Conservation (phyloP, 1,140 invertebrate species). For the Copidosoma floridanum region DNA sequence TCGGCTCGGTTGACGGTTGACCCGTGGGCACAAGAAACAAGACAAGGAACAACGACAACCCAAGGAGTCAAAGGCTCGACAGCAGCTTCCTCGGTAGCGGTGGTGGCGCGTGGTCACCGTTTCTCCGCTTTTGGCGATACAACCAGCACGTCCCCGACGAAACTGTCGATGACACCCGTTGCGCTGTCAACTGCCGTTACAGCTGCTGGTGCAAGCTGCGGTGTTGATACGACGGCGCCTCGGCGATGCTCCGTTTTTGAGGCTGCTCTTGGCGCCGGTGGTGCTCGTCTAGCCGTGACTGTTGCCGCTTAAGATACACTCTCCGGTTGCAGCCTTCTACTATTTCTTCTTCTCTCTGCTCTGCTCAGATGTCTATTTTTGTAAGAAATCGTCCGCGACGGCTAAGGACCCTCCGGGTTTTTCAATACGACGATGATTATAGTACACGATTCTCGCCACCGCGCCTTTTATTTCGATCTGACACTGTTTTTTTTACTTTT, state of each 20-base stretch:
- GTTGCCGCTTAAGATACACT: background rate
- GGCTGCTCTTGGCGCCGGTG: background rate
- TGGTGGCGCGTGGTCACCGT: constrained; percentile 21
- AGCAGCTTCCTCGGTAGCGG: background rate
- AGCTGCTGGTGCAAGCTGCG: background rate
- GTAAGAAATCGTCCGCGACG: background rate
- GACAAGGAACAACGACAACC: background rate
- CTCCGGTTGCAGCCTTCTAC: too few species aligned
- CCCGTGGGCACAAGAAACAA: too few species aligned
- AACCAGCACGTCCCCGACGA: background rate
- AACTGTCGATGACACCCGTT: background rate
- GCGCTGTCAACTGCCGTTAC: constrained; percentile 8
- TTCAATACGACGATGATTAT: too few species aligned
- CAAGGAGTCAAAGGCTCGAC: background rate
- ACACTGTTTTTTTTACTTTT: too few species aligned
- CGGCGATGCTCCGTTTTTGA: constrained; percentile 18
- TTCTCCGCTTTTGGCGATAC: background rate
- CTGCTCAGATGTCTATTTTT: too few species aligned
- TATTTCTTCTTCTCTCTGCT: too few species aligned
- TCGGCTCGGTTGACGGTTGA: constrained; percentile 33
- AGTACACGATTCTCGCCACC: too few species aligned
- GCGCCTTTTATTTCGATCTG: too few species aligned
- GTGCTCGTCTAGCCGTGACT: background rate
- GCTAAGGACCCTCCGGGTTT: background rate
- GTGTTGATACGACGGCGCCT: background rate